Conservation (phyloP, 2,113 vertebrate genomes). For the Paralichthys olivaceus region DNA sequence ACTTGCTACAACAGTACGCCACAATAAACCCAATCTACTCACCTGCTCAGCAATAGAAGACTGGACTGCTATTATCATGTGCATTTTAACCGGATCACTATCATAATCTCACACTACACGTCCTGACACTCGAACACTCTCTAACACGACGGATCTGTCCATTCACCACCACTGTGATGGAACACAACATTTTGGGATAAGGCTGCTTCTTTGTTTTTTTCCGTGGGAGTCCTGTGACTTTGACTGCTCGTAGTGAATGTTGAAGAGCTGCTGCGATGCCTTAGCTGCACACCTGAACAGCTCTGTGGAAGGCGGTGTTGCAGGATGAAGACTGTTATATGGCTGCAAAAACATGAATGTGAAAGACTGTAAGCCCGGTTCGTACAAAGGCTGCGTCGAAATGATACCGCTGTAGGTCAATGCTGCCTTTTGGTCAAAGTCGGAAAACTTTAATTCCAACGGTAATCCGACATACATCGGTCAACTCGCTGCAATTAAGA, state of each 20-base stretch:
- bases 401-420: constrained; percentile 10
- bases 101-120: constrained; percentile 70
- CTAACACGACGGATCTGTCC: constrained; percentile 46
- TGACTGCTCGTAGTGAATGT: constrained; percentile 57
- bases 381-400: constrained; percentile 3
- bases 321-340: constrained; percentile 60
- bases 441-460: neutral
- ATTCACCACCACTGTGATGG: constrained; percentile 62
- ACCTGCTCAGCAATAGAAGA: constrained; percentile 57
- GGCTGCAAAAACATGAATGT: constrained; percentile 67
- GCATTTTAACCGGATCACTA: constrained; percentile 55
- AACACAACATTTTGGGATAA: constrained; percentile 29
- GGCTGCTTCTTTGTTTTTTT: constrained; percentile 59
- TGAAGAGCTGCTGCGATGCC: constrained; percentile 51
- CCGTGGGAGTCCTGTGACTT: constrained; percentile 62
- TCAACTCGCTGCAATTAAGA: too few species aligned
- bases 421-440: constrained; percentile 42
- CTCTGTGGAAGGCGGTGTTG: constrained; percentile 15
- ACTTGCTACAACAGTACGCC: constrained; percentile 44
- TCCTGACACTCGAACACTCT: constrained; percentile 1
- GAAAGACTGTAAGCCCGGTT: constrained; percentile 55
- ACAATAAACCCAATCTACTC: constrained; percentile 61
- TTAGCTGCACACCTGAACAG: constrained; percentile 36
- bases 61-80: constrained; percentile 57
- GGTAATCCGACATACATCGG: too few species aligned